Evolutionary conservation across 92 coral and sea anemone genomes (phyloP), one percentile per base, ranked within the genome.

Genomic region (Phymanthus crucifer): DNA sequence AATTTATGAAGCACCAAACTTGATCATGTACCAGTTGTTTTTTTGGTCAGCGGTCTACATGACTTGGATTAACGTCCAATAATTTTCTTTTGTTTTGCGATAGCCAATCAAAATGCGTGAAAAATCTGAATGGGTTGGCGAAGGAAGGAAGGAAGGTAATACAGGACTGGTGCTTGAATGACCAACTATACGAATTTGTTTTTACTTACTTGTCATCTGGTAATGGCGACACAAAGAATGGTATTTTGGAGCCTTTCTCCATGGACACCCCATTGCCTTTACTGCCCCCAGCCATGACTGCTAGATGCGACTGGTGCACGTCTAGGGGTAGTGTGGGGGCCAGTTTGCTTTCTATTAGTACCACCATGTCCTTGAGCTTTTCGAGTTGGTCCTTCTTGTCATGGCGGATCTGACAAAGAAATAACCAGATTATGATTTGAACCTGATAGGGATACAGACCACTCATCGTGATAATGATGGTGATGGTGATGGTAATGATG

Each of bases 321-420:
- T 90, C 97, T 73, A 96, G 91, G 67, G 98, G 40, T 47, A 95
- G 56, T 23, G 94, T 72, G 71, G 97, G 86, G 61, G 93, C 54
- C 14, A 95, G 87, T 75, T 95, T 95, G 78, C 87, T 97, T 68
- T 95, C 98, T 47, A 95, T 83, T 50, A 88, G 82, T 31, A 93
- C 87, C 33, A 93, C 84, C 86, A 91, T 90, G 77, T 90, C 93
- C 70, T 86, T 84, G 58, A 95, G 87, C 71, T 91, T 91, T 75
- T 95, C 97, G 34, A 95, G 84, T 75, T 95, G 97, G 31, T 95
- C 98, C 57, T 88, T 95, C 86, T 87, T 93, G 66, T 93, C 97
- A 47, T 95, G 98, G n/a, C 98, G 98, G 52, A 95, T 90, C 98
- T 95, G 72, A 16, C 21, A 27, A 29, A 27, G 32, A 61, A 71